Percentiles rank a stretch among this genome's conserved stretches.
phyloP scores from a whole-genome alignment of 2,888 invertebrate species.

The Metalampra italica region DNA sequence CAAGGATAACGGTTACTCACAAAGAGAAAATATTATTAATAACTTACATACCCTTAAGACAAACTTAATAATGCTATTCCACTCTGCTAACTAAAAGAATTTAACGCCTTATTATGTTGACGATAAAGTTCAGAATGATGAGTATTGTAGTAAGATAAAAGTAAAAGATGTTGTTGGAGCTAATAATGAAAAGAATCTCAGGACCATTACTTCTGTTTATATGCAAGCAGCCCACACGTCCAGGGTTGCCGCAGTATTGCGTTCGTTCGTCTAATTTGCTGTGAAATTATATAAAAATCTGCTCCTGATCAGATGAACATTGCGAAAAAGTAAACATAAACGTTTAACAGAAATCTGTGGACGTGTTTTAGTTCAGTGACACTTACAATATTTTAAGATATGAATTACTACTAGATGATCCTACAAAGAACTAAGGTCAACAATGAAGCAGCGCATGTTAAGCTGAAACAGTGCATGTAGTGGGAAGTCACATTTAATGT shows the following conservation, averaged over 20 bases:
- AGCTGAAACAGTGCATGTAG: too few species aligned
- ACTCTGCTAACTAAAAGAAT: background rate
- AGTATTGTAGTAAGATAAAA: constrained; percentile 8
- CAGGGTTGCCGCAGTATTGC: constrained; percentile 3
- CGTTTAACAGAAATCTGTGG: too few species aligned
- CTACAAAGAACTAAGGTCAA: too few species aligned
- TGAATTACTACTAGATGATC: too few species aligned
- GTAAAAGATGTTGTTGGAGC: constrained; percentile 28
- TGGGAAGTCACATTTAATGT: too few species aligned
- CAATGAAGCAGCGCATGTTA: too few species aligned
- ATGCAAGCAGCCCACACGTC: constrained; percentile 30
- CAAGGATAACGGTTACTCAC: constrained; percentile 37
- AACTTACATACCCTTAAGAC: constrained; percentile 28
- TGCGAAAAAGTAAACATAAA: too few species aligned
- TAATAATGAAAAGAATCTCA: constrained; percentile 57
- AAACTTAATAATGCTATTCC: constrained; percentile 11
- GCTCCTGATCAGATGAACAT: too few species aligned
- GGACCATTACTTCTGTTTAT: constrained; percentile 32
- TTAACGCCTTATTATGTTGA: constrained; percentile 6
- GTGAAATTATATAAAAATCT: too few species aligned
- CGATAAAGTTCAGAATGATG: constrained; percentile 13
- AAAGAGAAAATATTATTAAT: constrained; percentile 51
- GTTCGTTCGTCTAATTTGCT: background rate
- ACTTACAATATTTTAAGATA: too few species aligned
- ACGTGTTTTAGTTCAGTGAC: too few species aligned